A percentile compares a stretch with the other conserved stretches of the same genome.
Conservation (phyloP, 2,113 vertebrate genomes). For the Macquaria australasica region DNA sequence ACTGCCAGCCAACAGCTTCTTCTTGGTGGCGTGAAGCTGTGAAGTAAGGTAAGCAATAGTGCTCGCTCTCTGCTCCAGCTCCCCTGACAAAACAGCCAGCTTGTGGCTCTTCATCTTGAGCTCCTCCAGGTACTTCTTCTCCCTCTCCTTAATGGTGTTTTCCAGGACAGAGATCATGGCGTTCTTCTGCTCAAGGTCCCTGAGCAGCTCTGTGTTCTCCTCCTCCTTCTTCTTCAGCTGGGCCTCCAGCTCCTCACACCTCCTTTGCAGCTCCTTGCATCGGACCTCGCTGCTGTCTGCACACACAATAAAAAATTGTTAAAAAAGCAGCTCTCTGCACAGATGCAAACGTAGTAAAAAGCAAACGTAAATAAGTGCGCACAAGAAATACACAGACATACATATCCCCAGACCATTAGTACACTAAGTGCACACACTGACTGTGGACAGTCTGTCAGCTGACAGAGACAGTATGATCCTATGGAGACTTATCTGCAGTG, state of each 20-base stretch:
- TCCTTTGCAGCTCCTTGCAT: slow-evolving; percentile 88
- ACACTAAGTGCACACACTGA: slow-evolving; percentile 39
- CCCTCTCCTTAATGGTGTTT: slow-evolving; percentile 93
- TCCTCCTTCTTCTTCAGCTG: slow-evolving; percentile 92
- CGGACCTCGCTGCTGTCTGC: slow-evolving; percentile 83
- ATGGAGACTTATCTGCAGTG: slow-evolving; percentile 60
- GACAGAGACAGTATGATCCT: slow-evolving; percentile 49
- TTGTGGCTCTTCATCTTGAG: slow-evolving; percentile 97
- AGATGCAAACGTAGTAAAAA: background rate
- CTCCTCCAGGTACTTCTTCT: slow-evolving; percentile 97
- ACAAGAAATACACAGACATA: slow-evolving; percentile 8
- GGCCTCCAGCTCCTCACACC: slow-evolving; percentile 93
- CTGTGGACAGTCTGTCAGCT: slow-evolving; percentile 38
- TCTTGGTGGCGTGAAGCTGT: slow-evolving; percentile 95
- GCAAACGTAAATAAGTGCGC: slow-evolving; percentile 4
- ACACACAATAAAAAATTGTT: background rate
- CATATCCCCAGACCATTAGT: slow-evolving; percentile 19
- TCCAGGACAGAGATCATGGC: slow-evolving; percentile 94
- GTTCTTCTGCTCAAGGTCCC: slow-evolving; percentile 94
- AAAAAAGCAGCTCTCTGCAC: background rate
- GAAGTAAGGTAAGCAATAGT: slow-evolving; percentile 96
- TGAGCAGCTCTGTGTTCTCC: slow-evolving; percentile 90
- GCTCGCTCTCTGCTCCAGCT: slow-evolving; percentile 96
- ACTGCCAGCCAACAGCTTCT: slow-evolving; percentile 89
- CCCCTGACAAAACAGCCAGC: slow-evolving; percentile 91